These are phyloP conservation scores for Siphamia tubifer DNA, from an alignment of 2,113 vertebrate species.

Conservation along the genomic window DNA sequence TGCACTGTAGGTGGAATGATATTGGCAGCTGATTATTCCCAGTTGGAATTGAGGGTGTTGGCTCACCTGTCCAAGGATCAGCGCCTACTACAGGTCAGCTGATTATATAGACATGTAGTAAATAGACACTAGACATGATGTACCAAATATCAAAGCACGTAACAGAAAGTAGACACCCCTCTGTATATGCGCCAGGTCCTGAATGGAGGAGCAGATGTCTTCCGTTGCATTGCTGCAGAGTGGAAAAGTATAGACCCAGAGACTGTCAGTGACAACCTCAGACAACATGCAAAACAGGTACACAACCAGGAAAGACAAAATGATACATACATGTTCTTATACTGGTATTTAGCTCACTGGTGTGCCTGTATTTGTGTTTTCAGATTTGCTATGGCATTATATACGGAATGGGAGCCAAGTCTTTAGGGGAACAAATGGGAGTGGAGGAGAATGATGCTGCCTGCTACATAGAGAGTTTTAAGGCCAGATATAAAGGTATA, in stretches of 20 bases:
- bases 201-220: slow-evolving; percentile 89
- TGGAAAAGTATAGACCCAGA: slow-evolving; percentile 89
- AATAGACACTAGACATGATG: neutral
- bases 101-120: neutral
- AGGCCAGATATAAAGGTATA: slow-evolving; percentile 92
- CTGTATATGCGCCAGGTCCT: slow-evolving; percentile 76
- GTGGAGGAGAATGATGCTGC: slow-evolving; percentile 90
- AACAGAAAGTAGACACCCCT: rapidly evolving
- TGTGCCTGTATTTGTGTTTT: neutral
- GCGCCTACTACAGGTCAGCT: slow-evolving; percentile 80
- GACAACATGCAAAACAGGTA: slow-evolving; percentile 98
- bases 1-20: slow-evolving; percentile 86
- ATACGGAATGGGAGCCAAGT: slow-evolving; percentile 97
- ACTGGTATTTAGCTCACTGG: neutral
- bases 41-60: slow-evolving; percentile 93
- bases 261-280: slow-evolving; percentile 83
- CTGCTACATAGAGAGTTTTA: slow-evolving; percentile 94
- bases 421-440: slow-evolving; percentile 95
- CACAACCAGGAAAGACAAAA: neutral
- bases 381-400: slow-evolving; percentile 99
- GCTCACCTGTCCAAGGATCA: slow-evolving; percentile 89
- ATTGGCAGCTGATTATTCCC: slow-evolving; percentile 95
- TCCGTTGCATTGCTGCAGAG: slow-evolving; percentile 92
- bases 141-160: neutral
- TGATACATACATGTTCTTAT: neutral